These are phyloP conservation scores for Apis florea DNA, from an alignment of 1,140 invertebrate genomes.

Conservation along the genomic window DNA sequence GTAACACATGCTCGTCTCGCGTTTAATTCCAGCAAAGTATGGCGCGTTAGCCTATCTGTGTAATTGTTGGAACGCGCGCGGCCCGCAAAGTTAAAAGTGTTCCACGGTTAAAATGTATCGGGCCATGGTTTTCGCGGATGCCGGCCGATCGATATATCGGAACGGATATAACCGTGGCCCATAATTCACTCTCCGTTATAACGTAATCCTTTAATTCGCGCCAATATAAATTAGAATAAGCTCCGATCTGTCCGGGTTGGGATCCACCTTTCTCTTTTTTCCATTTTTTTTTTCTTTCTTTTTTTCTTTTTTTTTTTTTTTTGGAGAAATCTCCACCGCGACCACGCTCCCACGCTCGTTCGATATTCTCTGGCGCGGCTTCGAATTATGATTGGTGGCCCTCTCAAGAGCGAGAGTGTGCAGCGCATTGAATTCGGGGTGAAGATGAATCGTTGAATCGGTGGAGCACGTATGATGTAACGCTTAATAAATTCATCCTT, in stretches of 20 bases:
- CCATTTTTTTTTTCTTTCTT: background rate
- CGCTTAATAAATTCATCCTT: slow-evolving; percentile 41
- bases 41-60: background rate
- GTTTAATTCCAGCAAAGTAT: slow-evolving; percentile 48
- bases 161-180: slow-evolving; percentile 45
- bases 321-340: slow-evolving; percentile 18
- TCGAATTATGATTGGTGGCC: slow-evolving; percentile 35
- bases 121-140: slow-evolving; percentile 28
- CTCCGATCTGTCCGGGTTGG: slow-evolving; percentile 41
- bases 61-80: background rate
- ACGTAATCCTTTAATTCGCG: slow-evolving; percentile 64
- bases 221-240: slow-evolving; percentile 65
- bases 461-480: background rate
- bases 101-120: slow-evolving; percentile 18
- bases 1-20: slow-evolving; percentile 21
- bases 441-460: slow-evolving; percentile 17
- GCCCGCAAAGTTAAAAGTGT: slow-evolving; percentile 27
- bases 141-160: slow-evolving; percentile 57
- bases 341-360: background rate
- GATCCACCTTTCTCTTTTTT: slow-evolving; percentile 15
- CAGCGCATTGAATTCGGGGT: slow-evolving; percentile 9
- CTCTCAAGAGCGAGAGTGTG: background rate
- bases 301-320: background rate
- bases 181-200: slow-evolving; percentile 62
- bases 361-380: slow-evolving; percentile 5